Percentiles rank a stretch among this genome's conserved stretches.
Conservation (phyloP, 2,113 vertebrate genomes). For the Megalops atlanticus region DNA sequence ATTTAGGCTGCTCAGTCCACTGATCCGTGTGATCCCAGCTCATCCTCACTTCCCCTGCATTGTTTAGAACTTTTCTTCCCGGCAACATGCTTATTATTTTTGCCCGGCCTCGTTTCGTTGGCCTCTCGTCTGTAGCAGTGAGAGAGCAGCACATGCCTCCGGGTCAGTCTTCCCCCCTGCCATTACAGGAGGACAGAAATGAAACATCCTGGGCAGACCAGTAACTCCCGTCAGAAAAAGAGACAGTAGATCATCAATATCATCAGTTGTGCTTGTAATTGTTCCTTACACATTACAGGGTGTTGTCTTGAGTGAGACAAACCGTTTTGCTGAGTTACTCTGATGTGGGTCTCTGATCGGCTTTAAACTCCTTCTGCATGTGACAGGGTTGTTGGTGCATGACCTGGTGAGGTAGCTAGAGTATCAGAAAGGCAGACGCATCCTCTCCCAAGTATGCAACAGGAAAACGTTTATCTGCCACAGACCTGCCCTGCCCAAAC, state of each 20-base stretch:
- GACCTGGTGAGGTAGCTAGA: not conserved
- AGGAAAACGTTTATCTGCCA: not conserved
- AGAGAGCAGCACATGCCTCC: not conserved
- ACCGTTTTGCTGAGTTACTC: too few relatives aligned
- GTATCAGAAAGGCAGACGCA: not conserved
- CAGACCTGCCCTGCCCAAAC: not conserved
- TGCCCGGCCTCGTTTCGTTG: not conserved
- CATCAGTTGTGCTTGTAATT: not conserved
- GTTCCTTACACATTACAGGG: not conserved
- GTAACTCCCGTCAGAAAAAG: not conserved
- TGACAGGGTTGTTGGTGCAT: not conserved
- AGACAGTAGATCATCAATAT: not conserved
- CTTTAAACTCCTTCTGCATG: too few relatives aligned
- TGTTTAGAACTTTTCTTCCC: not conserved
- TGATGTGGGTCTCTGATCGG: too few relatives aligned
- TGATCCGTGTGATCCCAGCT: conserved; percentile 28
- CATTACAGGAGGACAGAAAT: not conserved
- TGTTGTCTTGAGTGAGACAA: too few relatives aligned
- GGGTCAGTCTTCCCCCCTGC: not conserved
- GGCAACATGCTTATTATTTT: conserved; percentile 11
- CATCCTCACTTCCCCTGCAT: not conserved
- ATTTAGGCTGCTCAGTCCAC: conserved; percentile 7
- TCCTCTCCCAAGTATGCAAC: not conserved
- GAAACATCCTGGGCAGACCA: not conserved
- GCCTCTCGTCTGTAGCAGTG: not conserved